Conservation (phyloP, 2,113 vertebrate genomes). For the Eulemur rufifrons region DNA sequence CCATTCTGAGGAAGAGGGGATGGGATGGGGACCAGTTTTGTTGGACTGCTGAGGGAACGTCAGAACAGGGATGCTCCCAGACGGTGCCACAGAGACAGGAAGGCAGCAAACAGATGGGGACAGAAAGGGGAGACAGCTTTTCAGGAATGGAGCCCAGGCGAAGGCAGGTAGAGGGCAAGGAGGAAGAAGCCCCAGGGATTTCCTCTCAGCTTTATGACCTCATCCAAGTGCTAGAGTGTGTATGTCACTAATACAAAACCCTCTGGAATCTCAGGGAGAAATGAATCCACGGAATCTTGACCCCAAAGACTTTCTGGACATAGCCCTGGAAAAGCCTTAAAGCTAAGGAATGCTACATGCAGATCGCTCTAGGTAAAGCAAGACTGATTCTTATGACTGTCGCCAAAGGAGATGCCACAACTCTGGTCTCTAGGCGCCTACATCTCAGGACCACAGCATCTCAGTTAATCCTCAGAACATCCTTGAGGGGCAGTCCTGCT, state of each 20-base stretch:
- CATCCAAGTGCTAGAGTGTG: slow-evolving; percentile 38
- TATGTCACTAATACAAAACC: slow-evolving; percentile 50
- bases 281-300: neutral
- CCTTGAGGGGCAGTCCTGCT: accelerated
- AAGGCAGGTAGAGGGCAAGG: accelerated
- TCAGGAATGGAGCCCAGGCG: neutral
- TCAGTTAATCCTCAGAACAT: neutral
- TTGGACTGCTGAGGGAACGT: neutral
- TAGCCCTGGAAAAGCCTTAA: neutral
- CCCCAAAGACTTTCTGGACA: neutral
- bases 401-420: neutral
- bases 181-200: neutral
- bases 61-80: neutral
- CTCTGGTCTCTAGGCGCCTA: neutral
- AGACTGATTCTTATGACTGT: neutral
- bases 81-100: neutral
- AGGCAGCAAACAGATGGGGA: neutral
- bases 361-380: neutral
- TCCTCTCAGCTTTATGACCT: neutral
- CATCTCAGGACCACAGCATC: neutral
- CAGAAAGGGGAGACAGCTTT: neutral
- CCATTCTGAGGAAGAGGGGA: neutral
- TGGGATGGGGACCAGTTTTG: neutral
- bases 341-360: neutral
- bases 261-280: accelerated